Conservation (phyloP, 2,797 vertebrate species). For the Macrochelys suwanniensis region DNA sequence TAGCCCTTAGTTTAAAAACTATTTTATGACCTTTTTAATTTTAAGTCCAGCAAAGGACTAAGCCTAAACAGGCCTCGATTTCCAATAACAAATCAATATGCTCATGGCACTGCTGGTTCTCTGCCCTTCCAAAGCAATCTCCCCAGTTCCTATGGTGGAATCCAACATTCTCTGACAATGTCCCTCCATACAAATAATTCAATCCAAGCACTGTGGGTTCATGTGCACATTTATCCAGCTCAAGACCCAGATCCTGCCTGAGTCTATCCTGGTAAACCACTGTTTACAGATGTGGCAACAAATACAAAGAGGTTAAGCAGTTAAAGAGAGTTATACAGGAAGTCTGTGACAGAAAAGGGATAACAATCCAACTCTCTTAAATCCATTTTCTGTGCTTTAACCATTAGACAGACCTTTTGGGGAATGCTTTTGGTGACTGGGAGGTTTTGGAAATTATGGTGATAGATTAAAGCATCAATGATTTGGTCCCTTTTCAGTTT, state of each 20-base stretch:
- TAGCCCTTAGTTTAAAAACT: too few species aligned
- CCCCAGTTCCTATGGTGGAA: not conserved
- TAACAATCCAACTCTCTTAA: accelerated
- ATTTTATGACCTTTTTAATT: too few species aligned
- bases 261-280: not conserved
- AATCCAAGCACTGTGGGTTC: accelerated
- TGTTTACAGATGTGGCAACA: accelerated
- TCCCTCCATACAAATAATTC: not conserved
- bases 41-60: too few species aligned
- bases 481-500: accelerated
- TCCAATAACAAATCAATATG: not conserved
- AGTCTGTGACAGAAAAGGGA: accelerated
- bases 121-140: not conserved
- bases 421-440: accelerated
- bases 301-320: accelerated
- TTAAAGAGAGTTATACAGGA: not conserved
- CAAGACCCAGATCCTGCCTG: not conserved
- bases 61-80: not conserved
- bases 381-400: accelerated
- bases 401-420: accelerated
- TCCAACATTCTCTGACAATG: not conserved
- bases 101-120: not conserved
- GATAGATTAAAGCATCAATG: not conserved
- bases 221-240: not conserved
- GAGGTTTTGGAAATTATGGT: accelerated